These are phyloP conservation scores for Lethenteron reissneri DNA, from an alignment of 2,113 vertebrate species.

Conservation along the genomic window DNA sequence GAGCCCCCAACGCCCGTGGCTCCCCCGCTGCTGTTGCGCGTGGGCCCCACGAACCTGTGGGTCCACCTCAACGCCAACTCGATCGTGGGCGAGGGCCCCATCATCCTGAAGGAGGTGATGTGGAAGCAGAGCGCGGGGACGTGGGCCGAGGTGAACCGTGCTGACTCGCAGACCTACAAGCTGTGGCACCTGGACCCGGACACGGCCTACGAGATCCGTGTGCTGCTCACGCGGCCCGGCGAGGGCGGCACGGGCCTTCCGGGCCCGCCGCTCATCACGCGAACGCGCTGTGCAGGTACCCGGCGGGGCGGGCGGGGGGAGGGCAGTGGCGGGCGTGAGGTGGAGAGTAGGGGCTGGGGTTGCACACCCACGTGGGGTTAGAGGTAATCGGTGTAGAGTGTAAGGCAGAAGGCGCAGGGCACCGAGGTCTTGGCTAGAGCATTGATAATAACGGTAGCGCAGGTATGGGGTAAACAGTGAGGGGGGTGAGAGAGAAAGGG, in stretches of 20 bases:
- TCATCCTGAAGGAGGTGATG: constrained; percentile 83
- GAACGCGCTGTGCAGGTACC: constrained; percentile 82
- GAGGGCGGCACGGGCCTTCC: constrained; percentile 80
- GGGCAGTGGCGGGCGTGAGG: not conserved
- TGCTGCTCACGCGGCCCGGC: constrained; percentile 64
- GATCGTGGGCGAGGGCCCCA: constrained; percentile 86
- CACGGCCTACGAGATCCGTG: constrained; percentile 88
- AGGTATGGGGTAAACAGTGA: not conserved
- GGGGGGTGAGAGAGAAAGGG: too few relatives aligned
- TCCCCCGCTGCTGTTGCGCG: constrained; percentile 63
- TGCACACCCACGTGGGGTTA: not conserved
- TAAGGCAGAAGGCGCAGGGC: not conserved
- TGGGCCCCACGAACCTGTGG: constrained; percentile 88
- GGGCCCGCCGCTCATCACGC: constrained; percentile 63
- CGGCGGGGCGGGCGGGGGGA: not conserved
- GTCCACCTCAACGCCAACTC: constrained; percentile 96
- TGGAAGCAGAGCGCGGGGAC: constrained; percentile 76
- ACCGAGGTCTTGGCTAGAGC: not conserved
- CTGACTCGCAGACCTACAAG: constrained; percentile 81
- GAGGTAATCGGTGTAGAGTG: not conserved
- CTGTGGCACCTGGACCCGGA: constrained; percentile 90
- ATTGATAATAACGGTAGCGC: not conserved
- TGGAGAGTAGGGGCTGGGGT: not conserved
- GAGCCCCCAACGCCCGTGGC: constrained; percentile 84
- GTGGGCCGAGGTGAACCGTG: constrained; percentile 77